phyloP scores from a whole-genome alignment of 2,888 invertebrate genomes.

The Ernsta delagoae region DNA sequence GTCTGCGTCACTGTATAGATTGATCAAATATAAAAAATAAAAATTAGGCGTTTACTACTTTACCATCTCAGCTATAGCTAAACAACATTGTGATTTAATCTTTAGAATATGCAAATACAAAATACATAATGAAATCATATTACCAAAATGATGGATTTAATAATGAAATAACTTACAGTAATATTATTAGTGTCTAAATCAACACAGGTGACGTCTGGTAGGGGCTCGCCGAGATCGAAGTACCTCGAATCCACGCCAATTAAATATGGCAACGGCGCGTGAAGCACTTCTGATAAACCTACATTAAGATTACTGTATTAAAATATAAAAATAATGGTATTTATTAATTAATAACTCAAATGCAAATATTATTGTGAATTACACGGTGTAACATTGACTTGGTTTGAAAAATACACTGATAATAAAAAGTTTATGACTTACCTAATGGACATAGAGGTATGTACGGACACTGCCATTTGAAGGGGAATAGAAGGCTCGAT shows the following conservation, averaged over 20 bases:
- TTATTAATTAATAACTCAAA: too few relatives aligned
- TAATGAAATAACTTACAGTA: conserved; percentile 85
- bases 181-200: conserved; percentile 99
- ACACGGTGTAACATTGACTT: too few relatives aligned
- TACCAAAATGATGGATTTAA: not conserved
- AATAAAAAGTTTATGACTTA: conserved; percentile 51
- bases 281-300: conserved; percentile 97
- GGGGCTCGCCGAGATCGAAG: conserved; percentile 98
- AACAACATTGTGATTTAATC: too few relatives aligned
- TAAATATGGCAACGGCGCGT: conserved; percentile 98
- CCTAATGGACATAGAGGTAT: conserved; percentile 99
- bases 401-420: too few relatives aligned
- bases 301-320: conserved; percentile 32
- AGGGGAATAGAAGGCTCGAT: conserved; percentile 97
- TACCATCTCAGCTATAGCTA: too few relatives aligned
- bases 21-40: too few relatives aligned
- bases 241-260: conserved; percentile 98
- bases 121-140: too few relatives aligned
- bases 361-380: too few relatives aligned
- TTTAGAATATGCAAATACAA: too few relatives aligned
- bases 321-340: too few relatives aligned
- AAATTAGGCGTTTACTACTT: too few relatives aligned
- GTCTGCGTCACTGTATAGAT: too few relatives aligned
- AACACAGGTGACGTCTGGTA: conserved; percentile 98
- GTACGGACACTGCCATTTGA: conserved; percentile 99